Evolutionary conservation across 2,113 vertebrate genomes (phyloP).

Genomic region (Paralichthys olivaceus): DNA sequence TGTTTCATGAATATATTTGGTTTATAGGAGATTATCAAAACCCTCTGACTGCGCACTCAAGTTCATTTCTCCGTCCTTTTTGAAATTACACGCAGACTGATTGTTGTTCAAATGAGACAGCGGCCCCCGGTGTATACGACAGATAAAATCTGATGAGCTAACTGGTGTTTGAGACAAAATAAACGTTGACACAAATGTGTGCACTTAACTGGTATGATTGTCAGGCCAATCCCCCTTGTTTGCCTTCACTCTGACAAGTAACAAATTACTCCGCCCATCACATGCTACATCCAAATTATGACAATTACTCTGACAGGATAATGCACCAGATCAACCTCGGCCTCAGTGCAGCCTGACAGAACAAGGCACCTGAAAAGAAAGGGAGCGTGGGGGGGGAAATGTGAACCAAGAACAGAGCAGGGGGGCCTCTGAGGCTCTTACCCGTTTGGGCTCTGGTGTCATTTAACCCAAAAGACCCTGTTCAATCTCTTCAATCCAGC

Average conservation of each 20-base stretch:
- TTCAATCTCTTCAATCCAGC: slow-evolving; percentile 68
- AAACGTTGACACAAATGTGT: slow-evolving; percentile 50
- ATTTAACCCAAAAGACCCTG: slow-evolving; percentile 68
- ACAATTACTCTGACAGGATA: slow-evolving; percentile 64
- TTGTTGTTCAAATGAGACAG: slow-evolving; percentile 20
- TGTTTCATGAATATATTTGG: slow-evolving; percentile 36
- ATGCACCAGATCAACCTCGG: slow-evolving; percentile 46
- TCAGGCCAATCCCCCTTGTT: slow-evolving; percentile 59
- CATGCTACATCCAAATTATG: slow-evolving; percentile 26
- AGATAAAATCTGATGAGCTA: neutral
- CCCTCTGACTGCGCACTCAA: neutral
- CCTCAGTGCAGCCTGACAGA: slow-evolving; percentile 35
- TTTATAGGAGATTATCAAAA: slow-evolving; percentile 12
- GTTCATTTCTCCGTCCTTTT: neutral
- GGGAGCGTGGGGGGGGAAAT: neutral
- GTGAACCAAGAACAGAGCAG: slow-evolving; percentile 57
- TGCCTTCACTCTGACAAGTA: slow-evolving; percentile 68
- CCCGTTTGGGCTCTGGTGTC: slow-evolving; percentile 68
- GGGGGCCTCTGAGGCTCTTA: slow-evolving; percentile 32
- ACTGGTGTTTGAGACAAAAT: slow-evolving; percentile 22
- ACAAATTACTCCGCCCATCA: slow-evolving; percentile 67
- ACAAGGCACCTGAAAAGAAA: slow-evolving; percentile 39
- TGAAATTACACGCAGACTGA: slow-evolving; percentile 6
- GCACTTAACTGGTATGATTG: slow-evolving; percentile 50
- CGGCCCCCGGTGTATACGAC: neutral